phyloP scores from a whole-genome alignment of 2,113 vertebrate species.

The Coptodon rendalli region DNA sequence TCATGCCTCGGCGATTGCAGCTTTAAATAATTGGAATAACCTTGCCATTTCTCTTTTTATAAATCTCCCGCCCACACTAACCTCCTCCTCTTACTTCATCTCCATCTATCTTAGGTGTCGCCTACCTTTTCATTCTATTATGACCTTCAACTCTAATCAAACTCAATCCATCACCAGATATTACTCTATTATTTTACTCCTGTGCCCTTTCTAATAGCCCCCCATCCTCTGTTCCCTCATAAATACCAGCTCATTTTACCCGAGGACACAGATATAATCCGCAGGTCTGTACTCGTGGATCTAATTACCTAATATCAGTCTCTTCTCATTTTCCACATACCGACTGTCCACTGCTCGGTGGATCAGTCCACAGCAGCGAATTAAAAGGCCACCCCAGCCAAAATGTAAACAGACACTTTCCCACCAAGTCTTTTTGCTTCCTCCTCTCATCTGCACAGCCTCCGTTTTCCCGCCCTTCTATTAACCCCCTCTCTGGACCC shows the following conservation, averaged over 20 bases:
- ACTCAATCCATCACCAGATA: neutral
- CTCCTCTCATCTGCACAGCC: neutral
- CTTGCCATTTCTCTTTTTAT: neutral
- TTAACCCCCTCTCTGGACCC: neutral
- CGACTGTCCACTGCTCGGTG: neutral
- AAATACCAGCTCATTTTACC: neutral
- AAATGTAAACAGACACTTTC: conserved; percentile 41
- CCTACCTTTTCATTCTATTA: neutral
- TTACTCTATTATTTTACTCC: neutral
- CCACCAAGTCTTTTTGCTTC: neutral
- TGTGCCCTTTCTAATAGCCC: neutral
- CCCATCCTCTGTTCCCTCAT: neutral
- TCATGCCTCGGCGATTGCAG: neutral
- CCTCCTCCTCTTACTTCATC: neutral
- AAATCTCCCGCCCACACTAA: neutral
- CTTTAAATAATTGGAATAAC: neutral
- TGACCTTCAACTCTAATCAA: neutral
- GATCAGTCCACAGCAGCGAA: neutral
- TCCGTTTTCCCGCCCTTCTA: neutral
- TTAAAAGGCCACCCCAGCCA: neutral
- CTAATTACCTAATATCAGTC: neutral
- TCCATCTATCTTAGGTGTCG: neutral
- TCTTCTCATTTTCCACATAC: neutral
- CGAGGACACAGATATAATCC: neutral
- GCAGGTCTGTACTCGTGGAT: neutral